Percentiles rank a stretch among this genome's conserved stretches.
Evolutionary conservation across 2,888 invertebrate species (phyloP).

Genomic region (Brachypterus glaber): DNA sequence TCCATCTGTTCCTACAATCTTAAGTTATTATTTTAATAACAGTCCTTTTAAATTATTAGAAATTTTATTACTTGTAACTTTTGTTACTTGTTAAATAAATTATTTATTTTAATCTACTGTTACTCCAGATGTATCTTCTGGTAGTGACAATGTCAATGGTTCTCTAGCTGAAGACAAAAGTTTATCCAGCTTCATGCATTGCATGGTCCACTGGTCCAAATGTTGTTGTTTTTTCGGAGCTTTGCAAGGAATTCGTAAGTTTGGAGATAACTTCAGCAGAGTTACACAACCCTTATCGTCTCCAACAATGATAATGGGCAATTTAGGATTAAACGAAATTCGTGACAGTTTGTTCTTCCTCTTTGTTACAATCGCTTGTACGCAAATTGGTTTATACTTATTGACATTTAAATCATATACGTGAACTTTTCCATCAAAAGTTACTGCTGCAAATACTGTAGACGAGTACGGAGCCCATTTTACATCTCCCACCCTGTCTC

Average conservation of each 20-base stretch:
- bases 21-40: too few relatives aligned
- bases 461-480: conserved; percentile 98
- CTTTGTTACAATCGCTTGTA: conserved; percentile 79
- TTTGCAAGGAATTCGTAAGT: conserved; percentile 75
- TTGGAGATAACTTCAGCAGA: conserved; percentile 85
- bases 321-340: conserved; percentile 66
- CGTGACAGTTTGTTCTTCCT: conserved; percentile 75
- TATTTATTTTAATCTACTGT: too few relatives aligned
- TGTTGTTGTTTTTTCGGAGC: conserved; percentile 72
- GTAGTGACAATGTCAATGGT: conserved; percentile 43
- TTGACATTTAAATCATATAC: conserved; percentile 87
- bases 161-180: conserved; percentile 76
- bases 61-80: too few relatives aligned
- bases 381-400: conserved; percentile 84
- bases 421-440: conserved; percentile 77
- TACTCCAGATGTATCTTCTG: conserved; percentile 38
- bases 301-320: conserved; percentile 76
- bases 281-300: conserved; percentile 84
- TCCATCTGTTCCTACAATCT: too few relatives aligned
- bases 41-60: too few relatives aligned
- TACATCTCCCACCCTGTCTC: conserved; percentile 83
- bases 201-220: conserved; percentile 56
- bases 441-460: conserved; percentile 89
- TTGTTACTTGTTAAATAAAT: too few relatives aligned
- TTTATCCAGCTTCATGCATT: conserved; percentile 74